A percentile compares a stretch with the other conserved stretches of the same genome.
phyloP scores from a whole-genome alignment of 2,888 invertebrate species.

The Orgyia antiqua region DNA sequence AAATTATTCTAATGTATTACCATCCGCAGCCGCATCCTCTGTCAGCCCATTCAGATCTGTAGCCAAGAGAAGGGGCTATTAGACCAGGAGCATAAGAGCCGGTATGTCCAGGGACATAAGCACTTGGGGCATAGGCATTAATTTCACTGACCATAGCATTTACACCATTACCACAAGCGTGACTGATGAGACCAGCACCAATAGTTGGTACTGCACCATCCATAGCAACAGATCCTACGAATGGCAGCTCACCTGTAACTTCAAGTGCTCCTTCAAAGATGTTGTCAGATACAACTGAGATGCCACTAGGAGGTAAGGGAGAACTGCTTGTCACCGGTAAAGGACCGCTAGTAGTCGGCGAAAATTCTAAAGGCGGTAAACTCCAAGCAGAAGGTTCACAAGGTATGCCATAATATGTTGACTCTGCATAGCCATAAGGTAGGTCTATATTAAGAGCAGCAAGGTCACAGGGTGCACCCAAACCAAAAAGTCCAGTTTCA shows the following conservation, averaged over 20 bases:
- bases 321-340: conserved; percentile 38
- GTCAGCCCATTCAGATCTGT: not conserved
- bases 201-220: conserved; percentile 33
- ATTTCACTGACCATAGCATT: conserved; percentile 6
- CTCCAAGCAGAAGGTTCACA: not conserved
- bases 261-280: conserved; percentile 36
- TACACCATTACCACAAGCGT: conserved; percentile 29
- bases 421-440: not conserved
- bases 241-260: conserved; percentile 42
- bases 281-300: conserved; percentile 43
- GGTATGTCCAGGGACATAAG: not conserved
- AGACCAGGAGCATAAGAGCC: not conserved
- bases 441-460: conserved; percentile 7
- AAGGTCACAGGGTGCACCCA: not conserved
- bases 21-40: not conserved
- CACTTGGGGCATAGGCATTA: conserved; percentile 4
- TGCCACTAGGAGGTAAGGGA: conserved; percentile 34
- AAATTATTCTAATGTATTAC: no score
- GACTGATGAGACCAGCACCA: conserved; percentile 29
- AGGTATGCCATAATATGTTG: not conserved
- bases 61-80: not conserved
- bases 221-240: conserved; percentile 32
- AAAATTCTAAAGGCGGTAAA: conserved; percentile 17
- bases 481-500: not conserved
- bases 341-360: conserved; percentile 36